Percentiles rank a stretch among this genome's conserved stretches.
Conservation (phyloP, 2,113 vertebrate genomes). For the Cryptomyrus ogoouensis region DNA sequence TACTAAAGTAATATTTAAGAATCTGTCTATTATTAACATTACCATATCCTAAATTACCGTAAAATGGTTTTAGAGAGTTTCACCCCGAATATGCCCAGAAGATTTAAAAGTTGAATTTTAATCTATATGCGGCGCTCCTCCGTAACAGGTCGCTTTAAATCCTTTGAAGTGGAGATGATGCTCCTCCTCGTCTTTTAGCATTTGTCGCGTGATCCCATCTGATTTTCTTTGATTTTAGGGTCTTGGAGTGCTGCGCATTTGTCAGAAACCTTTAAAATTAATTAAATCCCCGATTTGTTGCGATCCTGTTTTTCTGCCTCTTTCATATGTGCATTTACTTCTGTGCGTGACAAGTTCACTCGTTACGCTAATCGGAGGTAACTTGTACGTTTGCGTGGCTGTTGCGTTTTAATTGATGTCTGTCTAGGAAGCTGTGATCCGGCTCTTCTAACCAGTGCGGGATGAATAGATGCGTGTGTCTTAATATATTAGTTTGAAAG, state of each 20-base stretch:
- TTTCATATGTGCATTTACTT: not conserved
- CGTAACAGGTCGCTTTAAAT: slow-evolving; percentile 35
- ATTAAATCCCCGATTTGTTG: slow-evolving; percentile 2
- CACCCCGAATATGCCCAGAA: not conserved
- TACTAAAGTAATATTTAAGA: not conserved
- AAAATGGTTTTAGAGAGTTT: not conserved
- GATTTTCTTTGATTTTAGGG: slow-evolving; percentile 32
- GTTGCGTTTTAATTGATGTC: not conserved
- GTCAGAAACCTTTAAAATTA: not conserved
- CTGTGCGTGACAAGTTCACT: not conserved
- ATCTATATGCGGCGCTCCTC: slow-evolving; percentile 22
- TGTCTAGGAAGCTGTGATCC: not conserved
- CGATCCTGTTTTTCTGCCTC: not conserved
- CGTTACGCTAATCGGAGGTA: not conserved
- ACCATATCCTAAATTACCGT: not conserved
- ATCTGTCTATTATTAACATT: not conserved
- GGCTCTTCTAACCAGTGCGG: not conserved
- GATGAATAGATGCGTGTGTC: not conserved
- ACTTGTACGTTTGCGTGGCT: not conserved
- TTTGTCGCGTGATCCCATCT: slow-evolving; percentile 49
- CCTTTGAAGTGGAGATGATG: slow-evolving; percentile 38
- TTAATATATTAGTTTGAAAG: not conserved
- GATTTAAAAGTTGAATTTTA: slow-evolving; percentile 21
- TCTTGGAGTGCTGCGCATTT: slow-evolving; percentile 30
- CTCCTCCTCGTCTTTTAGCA: slow-evolving; percentile 41